Percentiles rank a stretch among this genome's conserved stretches.
These are phyloP conservation scores for Phaonia tiefii DNA, from an alignment of 2,888 invertebrate species.

Conservation along the genomic window DNA sequence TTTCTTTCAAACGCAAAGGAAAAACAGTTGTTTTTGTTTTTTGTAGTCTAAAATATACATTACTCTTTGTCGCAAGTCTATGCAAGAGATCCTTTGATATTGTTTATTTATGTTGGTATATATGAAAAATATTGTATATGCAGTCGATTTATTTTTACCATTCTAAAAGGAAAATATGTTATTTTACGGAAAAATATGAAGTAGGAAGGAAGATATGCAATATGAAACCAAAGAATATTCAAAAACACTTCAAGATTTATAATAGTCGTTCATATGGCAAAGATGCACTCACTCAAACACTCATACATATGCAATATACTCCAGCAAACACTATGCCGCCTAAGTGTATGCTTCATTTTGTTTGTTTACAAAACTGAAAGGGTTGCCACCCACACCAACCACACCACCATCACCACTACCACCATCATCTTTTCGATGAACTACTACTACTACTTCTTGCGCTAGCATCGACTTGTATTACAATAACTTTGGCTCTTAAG, in stretches of 20 bases:
- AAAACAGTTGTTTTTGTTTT: too few relatives aligned
- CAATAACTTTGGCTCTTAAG: conserved; percentile 26
- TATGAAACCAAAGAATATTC: conserved; percentile 17
- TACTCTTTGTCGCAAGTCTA: neutral
- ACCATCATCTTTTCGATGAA: conserved; percentile 1
- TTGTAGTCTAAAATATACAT: neutral
- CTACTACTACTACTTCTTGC: neutral
- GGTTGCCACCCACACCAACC: conserved; percentile 5
- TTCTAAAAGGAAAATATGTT: conserved; percentile 3
- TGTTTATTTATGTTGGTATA: conserved; percentile 22
- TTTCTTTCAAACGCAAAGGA: too few relatives aligned
- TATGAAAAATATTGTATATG: neutral
- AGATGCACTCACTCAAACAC: neutral
- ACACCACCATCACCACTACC: conserved; percentile 8
- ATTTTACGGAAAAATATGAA: neutral
- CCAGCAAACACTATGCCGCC: conserved; percentile 15
- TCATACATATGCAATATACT: neutral
- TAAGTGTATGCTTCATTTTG: conserved; percentile 17
- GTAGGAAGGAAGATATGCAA: neutral
- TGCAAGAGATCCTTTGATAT: conserved; percentile 17
- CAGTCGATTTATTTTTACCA: neutral
- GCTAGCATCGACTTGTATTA: conserved; percentile 36
- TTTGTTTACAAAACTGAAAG: conserved; percentile 32
- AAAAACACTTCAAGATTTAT: conserved; percentile 38
- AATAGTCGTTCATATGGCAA: conserved; percentile 27